Base-by-base conservation (phyloP, 2,888 invertebrate species). In the Lithophane semibrunnea region DNA sequence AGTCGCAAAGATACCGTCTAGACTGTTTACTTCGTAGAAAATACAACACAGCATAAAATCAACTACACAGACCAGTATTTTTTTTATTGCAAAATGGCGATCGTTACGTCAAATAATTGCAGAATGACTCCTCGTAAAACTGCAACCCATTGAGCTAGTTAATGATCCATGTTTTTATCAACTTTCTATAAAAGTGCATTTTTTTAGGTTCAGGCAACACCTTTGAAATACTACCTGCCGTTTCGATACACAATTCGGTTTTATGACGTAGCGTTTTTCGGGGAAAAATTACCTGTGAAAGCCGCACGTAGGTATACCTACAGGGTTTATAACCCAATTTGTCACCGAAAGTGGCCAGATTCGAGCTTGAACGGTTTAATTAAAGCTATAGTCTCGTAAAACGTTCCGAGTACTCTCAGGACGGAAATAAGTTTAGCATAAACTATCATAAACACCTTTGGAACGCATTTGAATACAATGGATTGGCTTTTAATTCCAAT, bases 301-400 rank as follows among this genome's bases (percentile, higher is more conserved):
- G 52, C 54, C 58, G 54, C 74, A 63, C 63, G 73, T 75, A 29
- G 29, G 29, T 29, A 73, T 65, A 67, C 65, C 12, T 74, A 69
- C 54, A 60, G 52, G 68, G 69, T 77, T 88, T 84, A 80, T 76
- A 77, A 72, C 42, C 47, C 75, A 77, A 81, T 88, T 82, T 86
- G 77, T 82, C 76, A 79, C 76, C 44, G 66, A 82, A 82, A 82
- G 75, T 82, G 74, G 54, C 73, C 56, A 76, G 76, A 82, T 84
- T 77, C 58, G 64, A 77, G 80, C 76, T 73, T 79, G 54, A 82
- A 82, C 68, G 18, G 69, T 86, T 88, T 86, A 80, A 88, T 88
- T 83, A 83, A 80, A 79, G 63, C 52, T 61, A 37, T 37, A 49
- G 69, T 56, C 67, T 80, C 75, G 75, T 85, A 73, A 83, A 88